Percentiles rank a stretch among this genome's conserved stretches.
These are phyloP conservation scores for Drosophila sp. DNA, from an alignment of 1,140 invertebrate species.

Conservation along the genomic window DNA sequence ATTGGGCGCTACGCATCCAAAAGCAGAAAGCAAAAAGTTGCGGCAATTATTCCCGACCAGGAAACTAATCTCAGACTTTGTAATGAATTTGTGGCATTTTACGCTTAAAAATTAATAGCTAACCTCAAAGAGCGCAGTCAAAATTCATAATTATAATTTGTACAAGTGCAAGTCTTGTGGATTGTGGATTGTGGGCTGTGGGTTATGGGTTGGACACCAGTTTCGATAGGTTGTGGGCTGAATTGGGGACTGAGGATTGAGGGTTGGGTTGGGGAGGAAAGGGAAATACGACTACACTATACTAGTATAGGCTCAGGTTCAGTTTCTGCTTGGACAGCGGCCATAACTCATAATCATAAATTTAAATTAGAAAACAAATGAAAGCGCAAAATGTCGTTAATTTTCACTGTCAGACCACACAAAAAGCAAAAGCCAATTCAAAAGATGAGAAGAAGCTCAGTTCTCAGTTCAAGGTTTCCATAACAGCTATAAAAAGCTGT, in stretches of 20 bases:
- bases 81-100: conserved; percentile 55
- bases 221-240: background rate
- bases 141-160: conserved; percentile 69
- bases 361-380: conserved; percentile 82
- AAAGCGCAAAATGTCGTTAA: conserved; percentile 71
- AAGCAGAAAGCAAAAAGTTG: conserved; percentile 23
- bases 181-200: background rate
- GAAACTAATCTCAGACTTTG: conserved; percentile 71
- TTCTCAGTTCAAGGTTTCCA: background rate
- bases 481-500: background rate
- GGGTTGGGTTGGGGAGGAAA: background rate
- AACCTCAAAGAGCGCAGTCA: conserved; percentile 53
- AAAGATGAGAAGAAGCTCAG: background rate
- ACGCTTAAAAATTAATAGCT: conserved; percentile 77
- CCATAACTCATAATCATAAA: conserved; percentile 81
- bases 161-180: conserved; percentile 31
- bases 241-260: background rate
- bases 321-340: conserved; percentile 21
- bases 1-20: conserved; percentile 37
- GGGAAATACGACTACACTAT: background rate
- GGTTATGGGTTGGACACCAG: background rate
- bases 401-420: conserved; percentile 36
- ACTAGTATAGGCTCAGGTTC: conserved; percentile 29
- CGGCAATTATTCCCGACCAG: conserved; percentile 39
- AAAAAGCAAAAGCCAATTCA: background rate